A percentile compares a stretch with the other conserved stretches of the same genome.
Evolutionary conservation across 2,797 vertebrate species (phyloP).

Genomic region (Scleropages formosus): DNA sequence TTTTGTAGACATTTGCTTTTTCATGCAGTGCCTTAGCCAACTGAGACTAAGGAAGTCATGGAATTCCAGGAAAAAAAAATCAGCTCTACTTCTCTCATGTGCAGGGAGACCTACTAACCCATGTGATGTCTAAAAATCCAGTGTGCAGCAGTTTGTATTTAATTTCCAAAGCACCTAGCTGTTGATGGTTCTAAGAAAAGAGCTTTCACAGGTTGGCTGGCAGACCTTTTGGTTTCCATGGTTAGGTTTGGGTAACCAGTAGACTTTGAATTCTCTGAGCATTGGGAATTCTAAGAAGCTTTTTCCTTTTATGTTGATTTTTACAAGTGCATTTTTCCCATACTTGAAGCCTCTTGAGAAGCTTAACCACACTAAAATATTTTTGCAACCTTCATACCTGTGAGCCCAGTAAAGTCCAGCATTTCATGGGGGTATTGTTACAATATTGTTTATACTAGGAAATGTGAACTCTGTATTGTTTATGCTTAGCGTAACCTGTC

Average conservation of each 20-base stretch:
- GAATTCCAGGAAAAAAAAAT: constrained; percentile 15
- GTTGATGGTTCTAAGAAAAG: background rate
- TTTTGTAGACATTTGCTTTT: background rate
- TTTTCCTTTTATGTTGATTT: background rate
- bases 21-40: background rate
- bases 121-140: constrained; percentile 22
- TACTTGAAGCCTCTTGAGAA: background rate
- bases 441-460: too few species aligned
- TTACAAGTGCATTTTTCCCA: background rate
- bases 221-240: background rate
- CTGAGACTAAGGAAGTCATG: constrained; percentile 6
- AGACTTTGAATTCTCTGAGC: background rate
- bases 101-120: constrained; percentile 13
- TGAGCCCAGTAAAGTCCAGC: too few species aligned
- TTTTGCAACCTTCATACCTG: background rate
- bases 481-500: too few species aligned
- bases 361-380: background rate
- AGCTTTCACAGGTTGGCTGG: background rate
- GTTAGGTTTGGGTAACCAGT: too few species aligned
- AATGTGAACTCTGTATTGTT: too few species aligned
- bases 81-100: constrained; percentile 20
- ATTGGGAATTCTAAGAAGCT: background rate
- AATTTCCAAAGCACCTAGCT: background rate
- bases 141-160: background rate
- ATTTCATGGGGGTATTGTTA: too few species aligned